Conservation (phyloP, 2,113 vertebrate species). For the Platysteira castanea region DNA sequence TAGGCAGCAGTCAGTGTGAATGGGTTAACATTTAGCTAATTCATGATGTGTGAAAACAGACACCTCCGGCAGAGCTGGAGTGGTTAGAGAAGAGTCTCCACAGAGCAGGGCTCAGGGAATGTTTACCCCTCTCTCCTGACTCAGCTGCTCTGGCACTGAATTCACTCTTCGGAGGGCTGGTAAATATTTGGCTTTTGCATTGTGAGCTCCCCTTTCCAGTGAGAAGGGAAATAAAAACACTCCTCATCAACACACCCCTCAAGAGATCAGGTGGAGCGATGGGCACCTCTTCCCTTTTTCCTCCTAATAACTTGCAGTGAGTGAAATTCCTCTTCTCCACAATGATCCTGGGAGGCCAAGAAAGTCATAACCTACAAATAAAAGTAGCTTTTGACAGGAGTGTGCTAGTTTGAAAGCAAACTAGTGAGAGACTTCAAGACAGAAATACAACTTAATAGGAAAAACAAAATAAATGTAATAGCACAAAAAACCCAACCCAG, state of each 20-base stretch:
- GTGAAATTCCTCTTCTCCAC: not conserved
- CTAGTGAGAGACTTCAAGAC: too few species aligned
- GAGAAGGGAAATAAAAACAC: not conserved
- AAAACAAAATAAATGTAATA: too few species aligned
- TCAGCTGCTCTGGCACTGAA: not conserved
- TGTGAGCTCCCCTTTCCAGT: constrained; percentile 16
- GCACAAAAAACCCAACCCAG: too few species aligned
- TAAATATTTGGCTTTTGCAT: not conserved
- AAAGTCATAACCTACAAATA: not conserved
- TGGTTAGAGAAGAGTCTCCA: not conserved
- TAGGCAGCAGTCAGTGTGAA: not conserved
- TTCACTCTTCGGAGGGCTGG: not conserved
- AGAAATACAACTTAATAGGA: too few species aligned
- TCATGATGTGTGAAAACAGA: not conserved
- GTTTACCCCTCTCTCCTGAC: not conserved
- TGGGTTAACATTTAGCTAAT: not conserved
- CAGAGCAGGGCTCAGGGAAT: not conserved
- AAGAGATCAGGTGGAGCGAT: not conserved
- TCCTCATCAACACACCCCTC: not conserved
- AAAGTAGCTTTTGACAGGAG: not conserved
- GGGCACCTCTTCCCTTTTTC: not conserved
- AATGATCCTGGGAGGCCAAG: not conserved
- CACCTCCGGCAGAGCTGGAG: not conserved
- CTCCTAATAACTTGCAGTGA: not conserved
- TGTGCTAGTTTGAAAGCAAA: too few species aligned